Base-by-base conservation (phyloP, 2,888 invertebrate species). In the Dorcus hopei region DNA sequence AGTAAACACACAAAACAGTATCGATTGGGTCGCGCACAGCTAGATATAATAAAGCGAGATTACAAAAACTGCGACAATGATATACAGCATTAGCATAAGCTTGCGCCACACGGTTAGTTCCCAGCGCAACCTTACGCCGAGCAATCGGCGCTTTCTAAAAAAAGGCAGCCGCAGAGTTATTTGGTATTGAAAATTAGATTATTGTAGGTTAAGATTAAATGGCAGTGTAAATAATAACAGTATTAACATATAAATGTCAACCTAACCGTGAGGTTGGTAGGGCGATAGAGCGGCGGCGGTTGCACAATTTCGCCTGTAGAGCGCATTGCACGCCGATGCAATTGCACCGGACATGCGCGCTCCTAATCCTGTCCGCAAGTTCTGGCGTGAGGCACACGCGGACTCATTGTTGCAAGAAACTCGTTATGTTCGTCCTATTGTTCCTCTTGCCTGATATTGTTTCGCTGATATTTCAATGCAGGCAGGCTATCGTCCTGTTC, bases 271-370 rank as follows among this genome's bases (percentile, higher is more conserved):
- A 74, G 73, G 74, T 73, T 74, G 70, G 72, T 75, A 69, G 66
- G 67, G 61, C 59, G 65, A 59, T 68, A 64, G 65, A 68, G 81
- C 81, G 80, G 76, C 79, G 76, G 79, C 80, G 81, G 81, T 81
- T 81, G 65, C 80, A 79, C 80, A 68, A 67, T 67, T 70, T 69
- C 76, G 78, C 78, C 81, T 80, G 79, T 79, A 79, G 80, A 76
- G 80, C 71, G 72, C 71, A 77, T 80, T 81, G 81, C 82, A 81
- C 80, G 65, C 48, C 57, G 65, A 63, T 67, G 65, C 65, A 45
- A 45, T 45, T 45, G 45, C 45, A 11, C 19, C 45, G 45, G 64
- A 57, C 64, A 61, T 60, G 61, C 63, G 63, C 62, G 59, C 49
- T 47, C 54, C 59, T 52, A 48, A 60, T 65, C 62, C 65, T 49